Evolutionary conservation across 1,140 invertebrate genomes (phyloP).

Genomic region (Campoletis sonorensis): DNA sequence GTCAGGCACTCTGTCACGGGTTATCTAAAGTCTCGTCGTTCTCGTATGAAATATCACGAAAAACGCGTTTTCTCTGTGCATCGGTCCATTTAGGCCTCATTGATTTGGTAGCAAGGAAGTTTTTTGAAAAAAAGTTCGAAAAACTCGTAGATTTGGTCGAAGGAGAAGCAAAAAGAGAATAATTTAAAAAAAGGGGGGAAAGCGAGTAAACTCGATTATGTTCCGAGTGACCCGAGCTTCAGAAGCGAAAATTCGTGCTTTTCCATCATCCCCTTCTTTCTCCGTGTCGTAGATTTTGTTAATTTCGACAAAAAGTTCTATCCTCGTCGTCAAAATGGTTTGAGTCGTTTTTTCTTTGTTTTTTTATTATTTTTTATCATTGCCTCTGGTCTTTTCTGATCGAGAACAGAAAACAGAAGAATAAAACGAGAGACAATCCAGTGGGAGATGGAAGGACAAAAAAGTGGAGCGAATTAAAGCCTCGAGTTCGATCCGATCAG

Average conservation of each 20-base stretch:
- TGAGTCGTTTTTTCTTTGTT: background rate
- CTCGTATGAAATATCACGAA: background rate
- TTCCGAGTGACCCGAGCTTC: too few species aligned
- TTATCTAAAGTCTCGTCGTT: slow-evolving; percentile 40
- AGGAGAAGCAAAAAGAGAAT: background rate
- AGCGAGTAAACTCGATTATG: background rate
- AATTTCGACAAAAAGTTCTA: background rate
- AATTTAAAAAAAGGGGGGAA: background rate
- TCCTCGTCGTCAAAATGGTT: background rate
- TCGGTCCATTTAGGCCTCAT: background rate
- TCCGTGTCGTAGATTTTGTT: background rate
- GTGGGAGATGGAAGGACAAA: background rate
- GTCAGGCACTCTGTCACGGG: slow-evolving; percentile 18
- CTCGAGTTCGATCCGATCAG: slow-evolving; percentile 20
- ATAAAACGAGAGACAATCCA: background rate
- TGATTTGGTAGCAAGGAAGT: background rate
- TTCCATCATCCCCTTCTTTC: background rate
- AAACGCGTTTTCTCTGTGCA: background rate
- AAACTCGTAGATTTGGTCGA: background rate
- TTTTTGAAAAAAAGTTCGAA: background rate
- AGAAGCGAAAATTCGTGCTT: background rate
- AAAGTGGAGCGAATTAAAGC: slow-evolving; percentile 36
- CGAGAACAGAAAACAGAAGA: background rate
- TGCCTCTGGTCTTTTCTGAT: background rate
- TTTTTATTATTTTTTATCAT: slow-evolving; percentile 3